A percentile compares a stretch with the other conserved stretches of the same genome.
phyloP scores from a whole-genome alignment of 37 sponge, comb jelly and placozoan genomes.

The Mnemiopsis leidyi region DNA sequence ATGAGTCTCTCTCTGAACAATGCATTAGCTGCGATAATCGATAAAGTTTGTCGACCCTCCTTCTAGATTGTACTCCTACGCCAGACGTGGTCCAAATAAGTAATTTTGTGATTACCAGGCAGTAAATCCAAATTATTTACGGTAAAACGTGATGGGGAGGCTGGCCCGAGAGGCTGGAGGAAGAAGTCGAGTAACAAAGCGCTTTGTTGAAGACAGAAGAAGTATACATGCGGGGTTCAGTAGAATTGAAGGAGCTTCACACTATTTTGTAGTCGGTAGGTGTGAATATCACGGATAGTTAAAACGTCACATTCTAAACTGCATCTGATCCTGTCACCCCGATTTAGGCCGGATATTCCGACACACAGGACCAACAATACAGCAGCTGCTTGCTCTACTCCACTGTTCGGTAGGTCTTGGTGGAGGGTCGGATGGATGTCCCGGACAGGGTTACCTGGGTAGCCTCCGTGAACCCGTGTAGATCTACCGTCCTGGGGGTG shows the following conservation, averaged over 20 bases:
- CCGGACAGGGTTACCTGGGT: neutral
- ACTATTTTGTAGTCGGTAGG: neutral
- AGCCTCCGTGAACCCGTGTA: constrained; percentile 2
- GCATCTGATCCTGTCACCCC: no score
- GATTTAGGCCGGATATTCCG: no score
- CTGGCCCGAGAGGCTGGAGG: no score
- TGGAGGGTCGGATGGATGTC: neutral
- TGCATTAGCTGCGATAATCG: no score
- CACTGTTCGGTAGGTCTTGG: neutral
- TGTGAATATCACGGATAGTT: neutral
- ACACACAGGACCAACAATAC: no score
- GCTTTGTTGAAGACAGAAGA: neutral
- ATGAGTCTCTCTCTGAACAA: no score
- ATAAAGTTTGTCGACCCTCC: no score
- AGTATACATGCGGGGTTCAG: neutral
- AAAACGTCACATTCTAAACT: neutral
- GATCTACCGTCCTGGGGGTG: constrained; percentile 25
- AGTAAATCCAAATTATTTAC: neutral
- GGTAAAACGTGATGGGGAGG: neutral
- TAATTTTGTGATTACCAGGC: neutral
- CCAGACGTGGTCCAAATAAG: no score
- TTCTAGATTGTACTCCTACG: no score
- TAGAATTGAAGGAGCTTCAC: neutral
- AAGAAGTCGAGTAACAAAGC: neutral
- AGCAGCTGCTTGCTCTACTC: constrained; percentile 5